phyloP scores from a whole-genome alignment of 2,113 vertebrate genomes.

The Alethe diademata region DNA sequence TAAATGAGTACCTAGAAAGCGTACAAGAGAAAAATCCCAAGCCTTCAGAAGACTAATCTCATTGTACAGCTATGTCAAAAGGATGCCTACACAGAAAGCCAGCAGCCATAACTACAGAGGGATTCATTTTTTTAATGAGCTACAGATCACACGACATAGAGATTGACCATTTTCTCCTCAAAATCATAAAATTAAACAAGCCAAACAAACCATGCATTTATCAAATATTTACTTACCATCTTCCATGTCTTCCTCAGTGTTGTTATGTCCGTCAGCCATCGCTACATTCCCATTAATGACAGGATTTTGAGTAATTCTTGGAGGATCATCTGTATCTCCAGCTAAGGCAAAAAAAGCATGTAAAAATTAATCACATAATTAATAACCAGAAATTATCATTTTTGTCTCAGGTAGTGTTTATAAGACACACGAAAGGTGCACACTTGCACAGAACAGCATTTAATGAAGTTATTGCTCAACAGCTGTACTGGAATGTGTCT shows the following conservation, averaged over 20 bases:
- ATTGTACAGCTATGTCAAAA: background rate
- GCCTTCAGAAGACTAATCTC: background rate
- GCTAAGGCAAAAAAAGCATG: conserved; percentile 71
- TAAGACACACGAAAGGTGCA: background rate
- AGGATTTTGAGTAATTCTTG: conserved; percentile 95
- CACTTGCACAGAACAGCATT: background rate
- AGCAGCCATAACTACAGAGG: background rate
- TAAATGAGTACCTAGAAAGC: background rate
- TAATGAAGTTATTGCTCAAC: background rate
- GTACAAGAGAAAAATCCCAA: background rate
- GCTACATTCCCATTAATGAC: conserved; percentile 98
- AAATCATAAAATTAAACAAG: background rate
- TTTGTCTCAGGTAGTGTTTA: background rate
- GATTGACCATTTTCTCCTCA: background rate
- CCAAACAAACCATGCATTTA: background rate
- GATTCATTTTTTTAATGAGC: background rate
- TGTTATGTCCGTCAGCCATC: conserved; percentile 97
- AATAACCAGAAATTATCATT: background rate
- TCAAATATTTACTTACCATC: conserved; percentile 82
- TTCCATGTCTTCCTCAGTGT: conserved; percentile 98
- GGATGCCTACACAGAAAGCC: background rate
- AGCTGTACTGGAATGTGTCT: background rate
- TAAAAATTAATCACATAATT: background rate
- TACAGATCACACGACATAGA: background rate
- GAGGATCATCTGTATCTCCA: conserved; percentile 96